These are phyloP conservation scores for Cheilosia urbana DNA, from an alignment of 2,888 invertebrate genomes.

Conservation along the genomic window DNA sequence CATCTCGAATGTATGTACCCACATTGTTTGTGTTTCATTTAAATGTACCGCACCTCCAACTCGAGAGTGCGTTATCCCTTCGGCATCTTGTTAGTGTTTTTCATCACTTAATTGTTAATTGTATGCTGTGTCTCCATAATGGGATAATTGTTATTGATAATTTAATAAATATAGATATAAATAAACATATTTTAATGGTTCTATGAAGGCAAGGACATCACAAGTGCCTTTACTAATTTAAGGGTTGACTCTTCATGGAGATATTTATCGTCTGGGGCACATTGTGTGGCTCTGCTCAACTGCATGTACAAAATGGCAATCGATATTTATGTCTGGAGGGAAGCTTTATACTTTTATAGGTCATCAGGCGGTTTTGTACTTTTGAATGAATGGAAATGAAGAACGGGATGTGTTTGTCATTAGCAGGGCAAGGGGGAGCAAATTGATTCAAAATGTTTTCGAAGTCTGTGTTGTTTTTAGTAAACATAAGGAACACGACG, in stretches of 20 bases:
- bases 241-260: conserved; percentile 17
- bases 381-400: conserved; percentile 37
- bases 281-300: conserved; percentile 1
- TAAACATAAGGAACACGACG: no score
- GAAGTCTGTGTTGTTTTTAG: no score
- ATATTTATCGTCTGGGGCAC: conserved; percentile 2
- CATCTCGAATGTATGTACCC: conserved; percentile 48
- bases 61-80: conserved; percentile 61
- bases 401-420: conserved; percentile 12
- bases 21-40: conserved; percentile 66
- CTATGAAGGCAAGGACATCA: background rate
- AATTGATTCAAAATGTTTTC: background rate
- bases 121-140: conserved; percentile 52
- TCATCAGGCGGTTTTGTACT: conserved; percentile 55
- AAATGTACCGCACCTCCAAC: conserved; percentile 43
- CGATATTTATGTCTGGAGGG: conserved; percentile 53
- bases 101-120: conserved; percentile 45
- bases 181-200: conserved; percentile 12
- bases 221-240: conserved; percentile 12
- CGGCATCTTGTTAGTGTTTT: conserved; percentile 34
- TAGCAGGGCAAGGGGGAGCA: background rate
- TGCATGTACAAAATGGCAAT: conserved; percentile 11
- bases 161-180: conserved; percentile 8
- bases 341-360: conserved; percentile 46
- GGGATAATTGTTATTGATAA: conserved; percentile 41